These are phyloP conservation scores for Euproctis similis DNA, from an alignment of 2,888 invertebrate genomes.

Conservation along the genomic window DNA sequence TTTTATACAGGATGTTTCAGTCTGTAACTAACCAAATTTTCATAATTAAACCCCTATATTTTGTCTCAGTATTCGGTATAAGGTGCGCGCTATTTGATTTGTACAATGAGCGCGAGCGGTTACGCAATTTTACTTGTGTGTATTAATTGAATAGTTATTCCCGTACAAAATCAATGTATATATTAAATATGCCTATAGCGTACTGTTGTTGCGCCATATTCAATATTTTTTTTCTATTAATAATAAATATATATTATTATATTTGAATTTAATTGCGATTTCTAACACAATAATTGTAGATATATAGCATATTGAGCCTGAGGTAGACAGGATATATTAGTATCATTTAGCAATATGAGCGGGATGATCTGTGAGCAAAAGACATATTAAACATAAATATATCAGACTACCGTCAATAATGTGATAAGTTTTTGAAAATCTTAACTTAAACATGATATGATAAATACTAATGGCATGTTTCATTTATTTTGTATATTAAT, in stretches of 20 bases:
- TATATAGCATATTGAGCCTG: constrained; percentile 67
- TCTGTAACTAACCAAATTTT: too few relatives aligned
- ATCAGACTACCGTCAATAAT: constrained; percentile 38
- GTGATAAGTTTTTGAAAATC: constrained; percentile 42
- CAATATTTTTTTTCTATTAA: constrained; percentile 65
- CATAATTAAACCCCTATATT: too few relatives aligned
- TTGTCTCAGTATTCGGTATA: too few relatives aligned
- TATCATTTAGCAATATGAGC: constrained; percentile 51
- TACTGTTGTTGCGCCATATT: constrained; percentile 56
- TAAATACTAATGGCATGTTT: constrained; percentile 28
- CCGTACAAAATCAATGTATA: constrained; percentile 14
- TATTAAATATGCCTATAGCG: constrained; percentile 27
- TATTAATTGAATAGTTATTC: too few relatives aligned
- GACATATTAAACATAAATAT: constrained; percentile 33
- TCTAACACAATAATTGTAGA: constrained; percentile 69
- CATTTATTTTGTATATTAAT: too few relatives aligned
- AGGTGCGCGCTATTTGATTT: too few relatives aligned
- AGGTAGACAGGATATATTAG: constrained; percentile 58
- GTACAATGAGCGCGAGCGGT: too few relatives aligned
- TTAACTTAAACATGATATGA: too few relatives aligned
- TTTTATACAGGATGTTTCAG: too few relatives aligned
- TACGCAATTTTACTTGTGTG: too few relatives aligned
- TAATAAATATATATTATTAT: constrained; percentile 12
- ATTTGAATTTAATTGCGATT: constrained; percentile 22
- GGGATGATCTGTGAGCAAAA: constrained; percentile 50